Evolutionary conservation across 2,113 vertebrate genomes (phyloP).

Genomic region (Ammodytes dubius): DNA sequence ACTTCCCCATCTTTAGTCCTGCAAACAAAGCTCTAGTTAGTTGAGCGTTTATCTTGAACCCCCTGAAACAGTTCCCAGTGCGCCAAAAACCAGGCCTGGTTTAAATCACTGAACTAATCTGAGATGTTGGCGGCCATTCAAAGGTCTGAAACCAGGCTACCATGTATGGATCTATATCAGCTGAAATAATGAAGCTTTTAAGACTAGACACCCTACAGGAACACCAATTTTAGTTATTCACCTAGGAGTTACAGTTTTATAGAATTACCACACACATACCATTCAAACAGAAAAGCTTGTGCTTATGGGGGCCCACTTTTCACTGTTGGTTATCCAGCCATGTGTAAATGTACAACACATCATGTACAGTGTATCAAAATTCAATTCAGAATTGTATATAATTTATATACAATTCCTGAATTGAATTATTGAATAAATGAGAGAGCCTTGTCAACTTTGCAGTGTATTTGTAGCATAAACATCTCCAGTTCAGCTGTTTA

Average conservation of each 20-base stretch:
- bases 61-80: not conserved
- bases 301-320: not conserved
- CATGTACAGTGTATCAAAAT: not conserved
- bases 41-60: not conserved
- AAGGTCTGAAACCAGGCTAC: not conserved
- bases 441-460: not conserved
- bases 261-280: not conserved
- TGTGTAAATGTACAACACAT: not conserved
- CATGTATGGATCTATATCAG: too few species aligned
- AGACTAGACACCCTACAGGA: not conserved
- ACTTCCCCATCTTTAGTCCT: not conserved
- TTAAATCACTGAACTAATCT: not conserved
- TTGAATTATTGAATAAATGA: too few species aligned
- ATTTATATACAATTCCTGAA: too few species aligned
- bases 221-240: not conserved
- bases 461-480: not conserved
- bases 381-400: too few species aligned
- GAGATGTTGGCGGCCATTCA: not conserved
- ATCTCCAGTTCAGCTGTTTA: not conserved
- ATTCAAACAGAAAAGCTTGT: not conserved
- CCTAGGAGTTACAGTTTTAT: not conserved
- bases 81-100: not conserved
- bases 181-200: not conserved
- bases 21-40: conserved; percentile 4
- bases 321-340: not conserved